Conservation (phyloP, 2,797 vertebrate species). For the Brachymystax lenok region DNA sequence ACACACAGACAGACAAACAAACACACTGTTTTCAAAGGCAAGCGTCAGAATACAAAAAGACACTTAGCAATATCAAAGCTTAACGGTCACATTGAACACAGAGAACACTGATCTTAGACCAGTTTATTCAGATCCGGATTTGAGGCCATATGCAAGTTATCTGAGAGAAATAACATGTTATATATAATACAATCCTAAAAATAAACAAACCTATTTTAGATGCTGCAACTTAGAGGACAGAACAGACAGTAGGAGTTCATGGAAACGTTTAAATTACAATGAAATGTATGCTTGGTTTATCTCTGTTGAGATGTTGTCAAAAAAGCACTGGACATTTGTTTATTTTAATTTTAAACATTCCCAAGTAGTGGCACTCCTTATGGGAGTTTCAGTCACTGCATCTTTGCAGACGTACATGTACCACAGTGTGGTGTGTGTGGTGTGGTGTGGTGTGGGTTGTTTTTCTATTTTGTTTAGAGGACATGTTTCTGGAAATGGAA, state of each 20-base stretch:
- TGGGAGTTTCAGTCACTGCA: constrained; percentile 30
- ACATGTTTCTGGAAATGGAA: no score
- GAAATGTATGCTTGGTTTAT: not conserved
- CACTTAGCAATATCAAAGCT: not conserved
- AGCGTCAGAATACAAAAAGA: not conserved
- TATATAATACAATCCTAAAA: not conserved
- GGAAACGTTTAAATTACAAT: not conserved
- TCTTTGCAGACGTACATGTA: not conserved
- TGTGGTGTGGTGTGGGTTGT: not conserved
- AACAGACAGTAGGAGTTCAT: not conserved
- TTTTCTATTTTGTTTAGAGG: no score
- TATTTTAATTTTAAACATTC: constrained; percentile 33
- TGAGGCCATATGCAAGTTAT: not conserved
- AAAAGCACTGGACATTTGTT: constrained; percentile 38
- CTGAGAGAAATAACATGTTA: not conserved
- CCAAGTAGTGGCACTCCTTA: constrained; percentile 41
- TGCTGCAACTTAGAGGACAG: not conserved
- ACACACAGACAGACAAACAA: not conserved
- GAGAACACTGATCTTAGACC: not conserved
- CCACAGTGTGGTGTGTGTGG: not conserved
- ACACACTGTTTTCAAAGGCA: not conserved
- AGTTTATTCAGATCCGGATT: not conserved
- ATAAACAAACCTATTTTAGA: not conserved
- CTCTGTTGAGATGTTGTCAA: not conserved
- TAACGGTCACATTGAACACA: not conserved